A percentile compares a stretch with the other conserved stretches of the same genome.
These are phyloP conservation scores for Gambusia yucatana DNA, from an alignment of 2,797 vertebrate species.

Conservation along the genomic window DNA sequence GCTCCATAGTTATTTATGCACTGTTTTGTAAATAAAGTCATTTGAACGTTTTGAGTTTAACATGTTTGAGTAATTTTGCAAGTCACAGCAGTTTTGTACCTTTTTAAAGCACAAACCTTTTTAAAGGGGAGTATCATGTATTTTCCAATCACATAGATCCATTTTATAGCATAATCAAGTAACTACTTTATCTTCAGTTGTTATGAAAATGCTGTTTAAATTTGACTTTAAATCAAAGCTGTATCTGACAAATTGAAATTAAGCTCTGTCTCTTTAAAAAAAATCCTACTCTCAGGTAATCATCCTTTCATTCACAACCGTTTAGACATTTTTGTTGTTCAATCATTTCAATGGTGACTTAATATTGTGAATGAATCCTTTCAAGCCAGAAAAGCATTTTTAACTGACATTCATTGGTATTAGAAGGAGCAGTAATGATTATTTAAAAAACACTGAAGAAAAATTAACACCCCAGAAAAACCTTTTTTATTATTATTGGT, in stretches of 20 bases:
- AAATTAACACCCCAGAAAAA: slow-evolving; percentile 22
- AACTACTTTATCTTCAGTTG: background rate
- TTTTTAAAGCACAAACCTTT: background rate
- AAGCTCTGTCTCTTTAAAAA: background rate
- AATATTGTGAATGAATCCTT: slow-evolving; percentile 3
- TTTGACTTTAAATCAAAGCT: no score
- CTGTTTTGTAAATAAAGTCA: background rate
- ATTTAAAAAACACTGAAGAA: background rate
- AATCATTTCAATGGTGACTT: slow-evolving; percentile 51
- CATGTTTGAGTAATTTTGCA: background rate
- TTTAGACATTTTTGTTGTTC: slow-evolving; percentile 53
- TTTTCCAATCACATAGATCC: slow-evolving; percentile 16
- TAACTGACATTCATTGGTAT: background rate
- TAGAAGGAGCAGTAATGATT: background rate
- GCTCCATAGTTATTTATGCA: background rate
- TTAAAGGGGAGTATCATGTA: background rate
- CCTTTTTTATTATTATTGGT: slow-evolving; percentile 32
- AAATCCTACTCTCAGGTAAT: slow-evolving; percentile 26
- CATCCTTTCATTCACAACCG: slow-evolving; percentile 47
- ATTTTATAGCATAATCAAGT: background rate
- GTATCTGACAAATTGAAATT: background rate
- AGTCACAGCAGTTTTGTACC: background rate
- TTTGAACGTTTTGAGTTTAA: background rate
- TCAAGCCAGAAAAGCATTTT: slow-evolving; percentile 1
- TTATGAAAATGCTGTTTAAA: background rate